phyloP scores from a whole-genome alignment of 2,113 vertebrate species.

The Phalacrocorax brasilianus region DNA sequence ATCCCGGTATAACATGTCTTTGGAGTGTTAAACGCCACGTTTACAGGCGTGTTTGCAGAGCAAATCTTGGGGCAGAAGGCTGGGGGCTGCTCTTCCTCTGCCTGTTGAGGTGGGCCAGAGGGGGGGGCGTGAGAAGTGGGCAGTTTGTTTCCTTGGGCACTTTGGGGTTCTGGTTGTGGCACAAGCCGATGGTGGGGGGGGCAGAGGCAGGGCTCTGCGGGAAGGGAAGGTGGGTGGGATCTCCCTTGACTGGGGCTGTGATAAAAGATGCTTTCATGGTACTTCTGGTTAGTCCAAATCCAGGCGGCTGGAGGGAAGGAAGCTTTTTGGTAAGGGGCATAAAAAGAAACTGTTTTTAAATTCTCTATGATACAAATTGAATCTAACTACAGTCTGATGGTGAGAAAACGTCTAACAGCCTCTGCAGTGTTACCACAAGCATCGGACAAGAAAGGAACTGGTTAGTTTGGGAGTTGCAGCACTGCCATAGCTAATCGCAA shows the following conservation, averaged over 20 bases:
- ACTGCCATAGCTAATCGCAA: not conserved
- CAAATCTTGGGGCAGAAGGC: not conserved
- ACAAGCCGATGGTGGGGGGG: not conserved
- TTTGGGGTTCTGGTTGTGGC: rapidly evolving
- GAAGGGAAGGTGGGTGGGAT: too few species aligned
- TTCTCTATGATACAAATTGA: not conserved
- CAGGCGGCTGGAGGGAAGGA: not conserved
- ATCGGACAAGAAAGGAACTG: not conserved
- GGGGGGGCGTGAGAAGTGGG: not conserved
- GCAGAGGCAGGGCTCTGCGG: not conserved
- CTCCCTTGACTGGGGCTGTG: not conserved
- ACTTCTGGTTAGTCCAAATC: not conserved
- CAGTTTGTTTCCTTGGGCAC: not conserved
- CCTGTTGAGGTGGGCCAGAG: not conserved
- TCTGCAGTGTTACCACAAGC: not conserved
- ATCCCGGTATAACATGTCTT: not conserved
- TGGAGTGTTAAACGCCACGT: not conserved
- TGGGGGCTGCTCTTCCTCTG: not conserved
- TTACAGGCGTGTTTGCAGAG: not conserved
- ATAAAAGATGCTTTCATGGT: not conserved
- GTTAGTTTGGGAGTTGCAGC: not conserved
- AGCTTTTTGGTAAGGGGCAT: not conserved
- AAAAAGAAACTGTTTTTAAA: not conserved
- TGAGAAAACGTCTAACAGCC: not conserved
- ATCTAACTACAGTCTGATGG: not conserved